Evolutionary conservation across 2,797 vertebrate genomes (phyloP).

Genomic region (Margarornis squamiger): DNA sequence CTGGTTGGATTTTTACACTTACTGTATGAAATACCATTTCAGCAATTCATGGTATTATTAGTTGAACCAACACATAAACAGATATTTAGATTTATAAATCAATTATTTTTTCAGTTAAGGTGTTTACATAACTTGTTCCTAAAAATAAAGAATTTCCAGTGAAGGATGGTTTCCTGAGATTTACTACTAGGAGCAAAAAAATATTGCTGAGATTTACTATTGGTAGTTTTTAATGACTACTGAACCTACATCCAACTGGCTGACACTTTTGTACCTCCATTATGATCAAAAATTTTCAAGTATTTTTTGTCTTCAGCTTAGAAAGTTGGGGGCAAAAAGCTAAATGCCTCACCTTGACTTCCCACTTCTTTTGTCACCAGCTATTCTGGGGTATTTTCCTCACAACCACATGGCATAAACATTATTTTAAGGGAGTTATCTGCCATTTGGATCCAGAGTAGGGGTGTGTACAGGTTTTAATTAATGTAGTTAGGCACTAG

Average conservation of each 20-base stretch:
- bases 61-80: not conserved
- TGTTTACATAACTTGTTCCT: not conserved
- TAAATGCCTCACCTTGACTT: not conserved
- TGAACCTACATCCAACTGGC: not conserved
- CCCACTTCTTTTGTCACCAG: not conserved
- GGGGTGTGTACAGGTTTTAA: not conserved
- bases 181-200: not conserved
- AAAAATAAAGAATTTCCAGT: not conserved
- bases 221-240: not conserved
- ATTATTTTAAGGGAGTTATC: not conserved
- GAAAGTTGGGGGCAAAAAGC: not conserved
- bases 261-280: not conserved
- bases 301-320: not conserved
- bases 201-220: not conserved
- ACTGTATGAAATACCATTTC: not conserved
- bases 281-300: not conserved
- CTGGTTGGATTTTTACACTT: not conserved
- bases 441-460: not conserved
- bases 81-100: not conserved
- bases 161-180: not conserved
- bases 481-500: not conserved
- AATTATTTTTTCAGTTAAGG: not conserved
- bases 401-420: not conserved
- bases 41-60: not conserved
- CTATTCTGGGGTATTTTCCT: not conserved